phyloP scores from a whole-genome alignment of 2,797 vertebrate species.

The Paguma larvata region DNA sequence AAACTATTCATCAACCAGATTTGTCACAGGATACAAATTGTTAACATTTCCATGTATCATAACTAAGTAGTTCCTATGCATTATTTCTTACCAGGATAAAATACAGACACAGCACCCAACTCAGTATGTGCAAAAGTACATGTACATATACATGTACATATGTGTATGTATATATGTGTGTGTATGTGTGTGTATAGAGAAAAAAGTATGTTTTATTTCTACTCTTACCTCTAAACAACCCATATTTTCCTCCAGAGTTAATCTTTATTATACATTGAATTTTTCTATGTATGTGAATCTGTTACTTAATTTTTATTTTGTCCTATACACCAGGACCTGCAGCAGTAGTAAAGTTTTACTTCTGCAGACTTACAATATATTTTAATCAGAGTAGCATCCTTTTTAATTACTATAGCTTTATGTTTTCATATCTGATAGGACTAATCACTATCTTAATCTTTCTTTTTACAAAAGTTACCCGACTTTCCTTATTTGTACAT shows the following conservation, averaged over 20 bases:
- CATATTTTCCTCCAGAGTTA: background rate
- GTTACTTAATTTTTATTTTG: background rate
- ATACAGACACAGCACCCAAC: background rate
- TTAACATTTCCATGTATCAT: background rate
- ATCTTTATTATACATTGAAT: background rate
- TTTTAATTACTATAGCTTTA: background rate
- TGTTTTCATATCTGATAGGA: background rate
- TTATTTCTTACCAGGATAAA: constrained; percentile 21
- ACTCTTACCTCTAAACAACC: background rate
- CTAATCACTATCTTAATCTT: background rate
- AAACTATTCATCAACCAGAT: background rate
- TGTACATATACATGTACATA: too few relatives aligned
- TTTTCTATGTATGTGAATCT: background rate
- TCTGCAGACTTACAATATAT: background rate
- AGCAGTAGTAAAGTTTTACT: background rate
- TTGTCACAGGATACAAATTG: background rate
- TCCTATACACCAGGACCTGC: background rate
- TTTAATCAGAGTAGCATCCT: background rate
- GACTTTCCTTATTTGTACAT: background rate
- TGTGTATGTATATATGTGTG: too few relatives aligned
- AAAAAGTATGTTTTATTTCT: background rate
- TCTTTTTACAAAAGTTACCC: background rate
- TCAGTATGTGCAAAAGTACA: background rate
- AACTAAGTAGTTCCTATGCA: background rate
- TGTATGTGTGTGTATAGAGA: too few relatives aligned